Evolutionary conservation across 2,113 vertebrate species (phyloP).

Genomic region (Donacobius atricapilla): DNA sequence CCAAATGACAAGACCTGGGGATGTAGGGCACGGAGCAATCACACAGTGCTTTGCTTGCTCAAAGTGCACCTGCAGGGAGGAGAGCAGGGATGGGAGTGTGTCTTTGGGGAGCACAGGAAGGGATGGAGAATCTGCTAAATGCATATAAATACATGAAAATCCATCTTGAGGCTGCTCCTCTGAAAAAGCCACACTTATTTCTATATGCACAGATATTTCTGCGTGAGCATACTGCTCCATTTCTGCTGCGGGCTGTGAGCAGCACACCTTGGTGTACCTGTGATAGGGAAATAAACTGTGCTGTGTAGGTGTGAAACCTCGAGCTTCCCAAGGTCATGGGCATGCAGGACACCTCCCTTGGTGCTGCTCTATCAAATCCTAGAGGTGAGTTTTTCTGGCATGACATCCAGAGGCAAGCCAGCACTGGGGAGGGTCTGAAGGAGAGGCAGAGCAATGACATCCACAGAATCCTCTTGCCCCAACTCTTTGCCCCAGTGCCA

Average conservation of each 20-base stretch:
- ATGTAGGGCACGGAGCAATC: constrained; percentile 42
- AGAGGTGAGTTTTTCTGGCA: neutral
- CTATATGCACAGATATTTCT: neutral
- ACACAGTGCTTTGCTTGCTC: neutral
- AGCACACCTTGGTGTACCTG: neutral
- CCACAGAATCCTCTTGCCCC: neutral
- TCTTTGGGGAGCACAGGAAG: neutral
- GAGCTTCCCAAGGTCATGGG: neutral
- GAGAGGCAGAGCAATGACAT: neutral
- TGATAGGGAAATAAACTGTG: no score
- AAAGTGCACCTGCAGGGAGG: constrained; percentile 5
- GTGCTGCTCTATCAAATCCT: neutral
- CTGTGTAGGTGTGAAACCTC: neutral
- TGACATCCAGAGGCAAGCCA: neutral
- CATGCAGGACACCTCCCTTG: neutral
- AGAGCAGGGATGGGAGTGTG: neutral
- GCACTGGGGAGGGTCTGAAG: neutral
- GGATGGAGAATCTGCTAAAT: neutral
- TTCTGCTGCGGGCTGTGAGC: neutral
- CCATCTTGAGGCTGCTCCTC: neutral
- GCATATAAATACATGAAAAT: neutral
- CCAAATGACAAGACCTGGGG: constrained; percentile 35
- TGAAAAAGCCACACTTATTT: neutral
- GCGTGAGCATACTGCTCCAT: neutral
- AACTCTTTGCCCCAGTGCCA: neutral